Percentiles rank a stretch among this genome's conserved stretches.
phyloP scores from a whole-genome alignment of 2,797 vertebrate species.

The Chelonia mydas region DNA sequence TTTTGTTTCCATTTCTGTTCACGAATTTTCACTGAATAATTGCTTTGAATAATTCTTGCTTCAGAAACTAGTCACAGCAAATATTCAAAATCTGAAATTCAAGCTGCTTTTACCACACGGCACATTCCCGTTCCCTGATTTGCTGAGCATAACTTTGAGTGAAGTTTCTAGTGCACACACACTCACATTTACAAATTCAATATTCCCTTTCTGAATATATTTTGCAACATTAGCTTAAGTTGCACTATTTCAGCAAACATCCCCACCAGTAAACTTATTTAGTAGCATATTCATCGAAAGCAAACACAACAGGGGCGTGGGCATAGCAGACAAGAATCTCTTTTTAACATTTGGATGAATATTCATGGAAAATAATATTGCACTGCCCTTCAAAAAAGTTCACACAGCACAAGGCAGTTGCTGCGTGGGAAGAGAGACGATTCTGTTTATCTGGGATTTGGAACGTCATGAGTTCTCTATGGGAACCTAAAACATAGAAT shows the following conservation, averaged over 20 bases:
- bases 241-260: not conserved
- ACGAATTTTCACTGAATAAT: not conserved
- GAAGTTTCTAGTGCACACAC: accelerated
- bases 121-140: not conserved
- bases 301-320: accelerated
- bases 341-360: accelerated
- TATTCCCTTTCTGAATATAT: not conserved
- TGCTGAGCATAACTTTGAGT: not conserved
- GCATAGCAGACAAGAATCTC: not conserved
- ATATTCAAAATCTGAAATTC: not conserved
- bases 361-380: not conserved
- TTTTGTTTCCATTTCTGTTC: not conserved
- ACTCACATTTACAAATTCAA: accelerated
- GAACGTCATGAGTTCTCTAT: accelerated
- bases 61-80: not conserved
- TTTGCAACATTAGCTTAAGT: not conserved
- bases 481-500: not conserved
- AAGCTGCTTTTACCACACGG: not conserved
- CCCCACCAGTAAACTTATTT: not conserved
- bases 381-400: accelerated
- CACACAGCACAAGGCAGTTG: not conserved
- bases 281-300: not conserved
- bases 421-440: not conserved
- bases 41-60: not conserved
- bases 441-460: accelerated